A percentile compares a stretch with the other conserved stretches of the same genome.
Conservation (phyloP, 2,888 invertebrate species). For the Pheosia gnoma region DNA sequence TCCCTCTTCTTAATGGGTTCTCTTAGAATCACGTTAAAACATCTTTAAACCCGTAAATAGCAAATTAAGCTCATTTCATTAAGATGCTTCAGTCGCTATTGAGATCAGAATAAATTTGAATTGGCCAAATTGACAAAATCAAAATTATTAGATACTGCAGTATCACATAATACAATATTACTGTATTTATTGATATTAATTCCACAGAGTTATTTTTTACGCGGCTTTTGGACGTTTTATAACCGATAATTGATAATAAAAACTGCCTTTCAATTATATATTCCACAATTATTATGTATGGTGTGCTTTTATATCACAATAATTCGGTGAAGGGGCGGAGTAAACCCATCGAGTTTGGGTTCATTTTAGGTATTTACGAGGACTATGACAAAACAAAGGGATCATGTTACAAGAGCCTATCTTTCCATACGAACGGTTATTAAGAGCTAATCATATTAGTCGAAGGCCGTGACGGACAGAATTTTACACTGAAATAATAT, state of each 20-base stretch:
- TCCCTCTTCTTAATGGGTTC: conserved; percentile 8
- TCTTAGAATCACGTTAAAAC: conserved; percentile 11
- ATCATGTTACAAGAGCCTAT: conserved; percentile 1
- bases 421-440: conserved; percentile 18
- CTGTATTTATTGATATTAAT: not conserved
- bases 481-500: conserved; percentile 34
- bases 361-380: no score
- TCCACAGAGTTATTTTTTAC: no score
- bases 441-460: conserved; percentile 23
- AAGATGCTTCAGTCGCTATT: conserved; percentile 13
- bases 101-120: conserved; percentile 16
- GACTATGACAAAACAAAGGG: not conserved
- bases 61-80: conserved; percentile 25
- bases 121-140: not conserved
- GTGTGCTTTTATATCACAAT: no score
- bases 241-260: no score
- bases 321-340: no score
- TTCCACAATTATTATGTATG: no score
- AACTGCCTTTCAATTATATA: no score
- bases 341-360: no score
- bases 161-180: not conserved
- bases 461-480: conserved; percentile 12
- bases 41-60: conserved; percentile 6
- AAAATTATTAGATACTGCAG: not conserved
- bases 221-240: no score